phyloP scores from a whole-genome alignment of 2,113 vertebrate genomes.

The Saimiri boliviensis region DNA sequence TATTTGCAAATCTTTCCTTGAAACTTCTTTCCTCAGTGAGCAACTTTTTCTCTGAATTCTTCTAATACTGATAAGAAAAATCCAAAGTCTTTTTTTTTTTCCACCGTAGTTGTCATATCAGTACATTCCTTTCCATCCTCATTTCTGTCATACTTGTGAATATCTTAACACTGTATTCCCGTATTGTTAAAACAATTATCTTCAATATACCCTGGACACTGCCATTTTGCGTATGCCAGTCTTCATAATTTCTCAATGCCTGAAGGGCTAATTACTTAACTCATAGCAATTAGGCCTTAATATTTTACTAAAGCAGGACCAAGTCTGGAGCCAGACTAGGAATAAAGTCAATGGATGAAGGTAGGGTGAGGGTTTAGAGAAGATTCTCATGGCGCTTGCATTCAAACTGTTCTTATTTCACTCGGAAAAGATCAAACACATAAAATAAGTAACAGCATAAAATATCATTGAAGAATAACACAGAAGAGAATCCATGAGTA shows the following conservation, averaged over 20 bases:
- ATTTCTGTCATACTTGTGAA: background rate
- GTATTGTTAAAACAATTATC: background rate
- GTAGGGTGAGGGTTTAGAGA: background rate
- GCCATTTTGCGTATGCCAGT: background rate
- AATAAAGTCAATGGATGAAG: background rate
- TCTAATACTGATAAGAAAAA: constrained; percentile 11
- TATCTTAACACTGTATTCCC: background rate
- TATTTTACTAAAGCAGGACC: background rate
- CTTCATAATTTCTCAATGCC: background rate
- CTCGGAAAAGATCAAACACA: background rate
- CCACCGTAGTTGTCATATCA: background rate
- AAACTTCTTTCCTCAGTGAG: background rate
- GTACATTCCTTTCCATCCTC: background rate
- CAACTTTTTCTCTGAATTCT: constrained; percentile 14
- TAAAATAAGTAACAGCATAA: background rate
- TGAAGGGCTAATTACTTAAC: background rate
- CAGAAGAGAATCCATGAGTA: background rate
- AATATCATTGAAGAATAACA: background rate
- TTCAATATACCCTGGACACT: background rate
- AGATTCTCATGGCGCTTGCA: background rate
- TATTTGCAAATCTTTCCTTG: constrained; percentile 45
- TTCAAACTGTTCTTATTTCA: background rate
- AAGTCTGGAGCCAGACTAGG: background rate
- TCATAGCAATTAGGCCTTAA: background rate
- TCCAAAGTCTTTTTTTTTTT: background rate